A percentile compares a stretch with the other conserved stretches of the same genome.
Evolutionary conservation across 2,113 vertebrate genomes (phyloP).

Genomic region (Balaenoptera acutorostrata): DNA sequence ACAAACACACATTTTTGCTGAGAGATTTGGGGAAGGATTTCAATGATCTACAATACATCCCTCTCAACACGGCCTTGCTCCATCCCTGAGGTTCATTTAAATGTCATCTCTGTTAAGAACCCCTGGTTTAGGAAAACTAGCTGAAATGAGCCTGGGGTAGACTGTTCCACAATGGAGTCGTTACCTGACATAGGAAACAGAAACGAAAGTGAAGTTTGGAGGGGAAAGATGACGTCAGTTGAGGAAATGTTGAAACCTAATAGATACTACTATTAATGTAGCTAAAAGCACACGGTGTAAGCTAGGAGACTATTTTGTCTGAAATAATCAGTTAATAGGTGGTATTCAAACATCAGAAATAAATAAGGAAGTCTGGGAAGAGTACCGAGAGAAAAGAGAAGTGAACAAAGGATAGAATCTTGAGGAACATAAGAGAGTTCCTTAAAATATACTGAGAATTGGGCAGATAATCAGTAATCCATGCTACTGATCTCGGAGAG

Average conservation of each 20-base stretch:
- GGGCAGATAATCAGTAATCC: not conserved
- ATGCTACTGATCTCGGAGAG: not conserved
- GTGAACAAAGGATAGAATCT: not conserved
- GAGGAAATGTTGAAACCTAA: not conserved
- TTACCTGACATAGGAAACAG: not conserved
- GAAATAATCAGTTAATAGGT: not conserved
- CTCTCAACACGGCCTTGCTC: fast-evolving
- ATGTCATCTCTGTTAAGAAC: not conserved
- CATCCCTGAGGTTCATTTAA: not conserved
- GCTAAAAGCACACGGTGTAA: not conserved
- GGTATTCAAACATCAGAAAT: not conserved
- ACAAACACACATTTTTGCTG: not conserved
- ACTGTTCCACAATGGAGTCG: too few species aligned
- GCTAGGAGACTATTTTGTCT: not conserved
- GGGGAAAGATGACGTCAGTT: not conserved
- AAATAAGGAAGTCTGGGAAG: not conserved
- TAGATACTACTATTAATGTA: too few species aligned
- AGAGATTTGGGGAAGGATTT: not conserved
- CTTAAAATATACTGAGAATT: not conserved
- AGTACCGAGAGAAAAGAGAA: not conserved
- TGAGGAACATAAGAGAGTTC: not conserved
- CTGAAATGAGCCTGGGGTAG: not conserved
- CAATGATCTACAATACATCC: not conserved
- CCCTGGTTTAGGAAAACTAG: not conserved
- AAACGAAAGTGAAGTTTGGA: not conserved